A percentile compares a stretch with the other conserved stretches of the same genome.
Evolutionary conservation across 2,113 vertebrate genomes (phyloP).

Genomic region (Brachirus orientalis): DNA sequence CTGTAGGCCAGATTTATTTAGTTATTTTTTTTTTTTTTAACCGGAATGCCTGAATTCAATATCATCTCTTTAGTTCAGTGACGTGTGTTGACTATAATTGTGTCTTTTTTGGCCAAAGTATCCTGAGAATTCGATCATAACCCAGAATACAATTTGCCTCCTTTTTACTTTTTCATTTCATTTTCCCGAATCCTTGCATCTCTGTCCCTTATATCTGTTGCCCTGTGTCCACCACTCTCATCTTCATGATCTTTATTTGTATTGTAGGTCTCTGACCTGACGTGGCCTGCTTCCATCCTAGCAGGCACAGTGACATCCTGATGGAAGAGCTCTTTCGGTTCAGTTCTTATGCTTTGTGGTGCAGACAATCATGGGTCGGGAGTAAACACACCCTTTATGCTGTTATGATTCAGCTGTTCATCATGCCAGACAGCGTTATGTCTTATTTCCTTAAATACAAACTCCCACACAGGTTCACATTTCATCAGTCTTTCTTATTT

Average conservation of each 20-base stretch:
- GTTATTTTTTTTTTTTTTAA: no score
- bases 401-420: constrained; percentile 13
- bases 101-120: no score
- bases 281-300: neutral
- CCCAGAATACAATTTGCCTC: neutral
- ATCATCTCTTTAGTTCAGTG: no score
- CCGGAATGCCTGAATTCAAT: no score
- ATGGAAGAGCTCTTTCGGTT: constrained; percentile 24
- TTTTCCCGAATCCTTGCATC: neutral
- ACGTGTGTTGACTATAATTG: no score
- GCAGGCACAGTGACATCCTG: constrained; percentile 24
- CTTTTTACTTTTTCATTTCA: neutral
- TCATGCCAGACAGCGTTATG: constrained; percentile 1
- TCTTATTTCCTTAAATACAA: constrained; percentile 11
- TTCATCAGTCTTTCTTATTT: constrained; percentile 19
- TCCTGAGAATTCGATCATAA: no score
- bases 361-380: constrained; percentile 2
- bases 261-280: constrained; percentile 4
- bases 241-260: constrained; percentile 11
- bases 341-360: constrained; percentile 22
- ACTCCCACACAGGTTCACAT: constrained; percentile 19
- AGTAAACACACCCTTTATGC: constrained; percentile 28
- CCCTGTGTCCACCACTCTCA: neutral
- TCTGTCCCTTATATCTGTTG: neutral
- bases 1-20: no score